Base-by-base conservation (phyloP, 2,797 vertebrate genomes). In the Sebastes nivosus region DNA sequence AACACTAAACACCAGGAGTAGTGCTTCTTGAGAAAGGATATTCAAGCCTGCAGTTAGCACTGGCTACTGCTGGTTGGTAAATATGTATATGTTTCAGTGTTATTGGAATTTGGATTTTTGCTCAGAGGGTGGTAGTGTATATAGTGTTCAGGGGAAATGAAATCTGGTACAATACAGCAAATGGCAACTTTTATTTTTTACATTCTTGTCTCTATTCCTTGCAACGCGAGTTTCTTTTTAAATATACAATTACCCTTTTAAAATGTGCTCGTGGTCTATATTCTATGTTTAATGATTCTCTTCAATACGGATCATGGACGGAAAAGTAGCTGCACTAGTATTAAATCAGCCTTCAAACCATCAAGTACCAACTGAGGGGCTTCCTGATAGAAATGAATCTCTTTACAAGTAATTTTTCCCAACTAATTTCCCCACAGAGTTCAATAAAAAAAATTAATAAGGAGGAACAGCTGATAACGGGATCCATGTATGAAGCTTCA, bases 341-440 rank as follows among this genome's bases (percentile, higher is more conserved):
- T 89, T 87, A 87, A 80, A 83, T 90, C 88, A 86, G 80, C 70
- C 68, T 88, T 89, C 67, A 83, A 88, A 84, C 82, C 68, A 83
- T 86, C 81, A 84, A 87, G 83, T 64, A 67, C 74, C 79, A 83
- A 89, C 70, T 64, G 74, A 89, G 80, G 77, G 74, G 63, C 80
- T 83, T 83, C 69, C 6, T 70, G 79, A 88, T 88, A 85, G 80
- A 92, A 90, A 90, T 76, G 58, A 90, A 91, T 84, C 85, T 77
- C 85, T 89, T 90, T 91, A 91, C 87, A 93, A 92, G 89, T 91
- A 79, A 92, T 92, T 91, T 93, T 81, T 91, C 81, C 73, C 65
- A 67, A 83, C 89, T 92, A 92, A 94, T 94, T 94, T 94, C 93
- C 91, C 92, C 74, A 80, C 12, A 89, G 93, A 94, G 89, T 91